Evolutionary conservation across 2,113 vertebrate genomes (phyloP).

Genomic region (Ardeotis arabs): DNA sequence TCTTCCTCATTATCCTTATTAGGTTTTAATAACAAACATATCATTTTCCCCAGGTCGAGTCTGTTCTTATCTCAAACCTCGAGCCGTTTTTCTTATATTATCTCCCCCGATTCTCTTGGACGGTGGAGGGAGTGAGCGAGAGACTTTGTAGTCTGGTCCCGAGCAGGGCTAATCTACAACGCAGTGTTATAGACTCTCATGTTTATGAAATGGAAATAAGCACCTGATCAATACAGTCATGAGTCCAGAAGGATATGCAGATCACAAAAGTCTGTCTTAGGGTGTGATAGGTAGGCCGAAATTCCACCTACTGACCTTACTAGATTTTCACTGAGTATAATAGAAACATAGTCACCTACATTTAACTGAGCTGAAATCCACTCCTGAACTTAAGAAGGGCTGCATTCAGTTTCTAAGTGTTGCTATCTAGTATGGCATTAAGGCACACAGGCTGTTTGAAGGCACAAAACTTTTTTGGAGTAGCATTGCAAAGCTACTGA

Average conservation of each 20-base stretch:
- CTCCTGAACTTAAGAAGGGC: not conserved
- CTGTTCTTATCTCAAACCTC: too few relatives aligned
- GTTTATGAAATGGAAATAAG: not conserved
- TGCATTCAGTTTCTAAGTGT: not conserved
- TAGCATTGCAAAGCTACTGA: not conserved
- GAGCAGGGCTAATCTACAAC: too few relatives aligned
- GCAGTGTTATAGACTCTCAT: not conserved
- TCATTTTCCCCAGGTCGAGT: too few relatives aligned
- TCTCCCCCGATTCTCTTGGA: too few relatives aligned
- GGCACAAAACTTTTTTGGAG: not conserved
- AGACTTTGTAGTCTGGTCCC: too few relatives aligned
- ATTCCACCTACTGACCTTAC: not conserved
- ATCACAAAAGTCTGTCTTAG: not conserved
- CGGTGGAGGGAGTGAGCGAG: too few relatives aligned
- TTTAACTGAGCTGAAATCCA: not conserved
- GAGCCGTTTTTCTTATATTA: too few relatives aligned
- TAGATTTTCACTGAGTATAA: not conserved
- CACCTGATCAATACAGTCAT: not conserved
- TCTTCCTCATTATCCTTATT: too few relatives aligned
- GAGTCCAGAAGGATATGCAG: not conserved
- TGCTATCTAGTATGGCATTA: not conserved
- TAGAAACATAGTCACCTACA: not conserved
- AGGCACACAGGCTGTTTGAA: not conserved
- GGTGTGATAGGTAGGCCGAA: not conserved
- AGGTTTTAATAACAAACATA: too few relatives aligned